phyloP scores from a whole-genome alignment of 2,888 invertebrate genomes.

The Phragmatobia fuliginosa region DNA sequence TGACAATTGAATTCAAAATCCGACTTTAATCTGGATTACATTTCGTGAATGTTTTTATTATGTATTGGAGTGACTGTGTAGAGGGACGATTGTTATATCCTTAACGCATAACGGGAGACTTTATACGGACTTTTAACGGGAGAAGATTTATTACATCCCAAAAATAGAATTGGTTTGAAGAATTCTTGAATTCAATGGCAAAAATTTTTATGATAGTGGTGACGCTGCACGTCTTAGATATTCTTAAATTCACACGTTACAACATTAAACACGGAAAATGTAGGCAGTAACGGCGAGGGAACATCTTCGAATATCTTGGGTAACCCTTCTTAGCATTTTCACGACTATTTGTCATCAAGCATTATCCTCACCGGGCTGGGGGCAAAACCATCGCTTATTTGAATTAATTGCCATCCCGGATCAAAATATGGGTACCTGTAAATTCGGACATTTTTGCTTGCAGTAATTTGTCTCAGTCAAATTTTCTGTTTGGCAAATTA shows the following conservation, averaged over 20 bases:
- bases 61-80: no score
- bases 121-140: no score
- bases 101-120: no score
- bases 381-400: conserved; percentile 53
- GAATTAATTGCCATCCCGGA: conserved; percentile 55
- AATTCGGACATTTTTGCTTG: conserved; percentile 48
- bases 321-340: conserved; percentile 53
- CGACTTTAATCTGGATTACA: no score
- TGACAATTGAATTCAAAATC: no score
- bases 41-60: no score
- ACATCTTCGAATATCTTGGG: conserved; percentile 52
- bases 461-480: conserved; percentile 40
- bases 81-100: no score
- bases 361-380: conserved; percentile 52
- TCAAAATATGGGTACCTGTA: conserved; percentile 35
- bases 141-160: neutral
- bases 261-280: neutral
- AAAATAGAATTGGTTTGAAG: neutral
- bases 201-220: no score
- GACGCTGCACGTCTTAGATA: neutral
- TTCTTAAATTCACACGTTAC: neutral
- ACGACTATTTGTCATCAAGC: conserved; percentile 65
- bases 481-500: conserved; percentile 10
- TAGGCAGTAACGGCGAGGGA: conserved; percentile 19
- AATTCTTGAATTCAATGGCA: no score